phyloP scores from a whole-genome alignment of 2,113 vertebrate genomes.

The Aythya baeri region DNA sequence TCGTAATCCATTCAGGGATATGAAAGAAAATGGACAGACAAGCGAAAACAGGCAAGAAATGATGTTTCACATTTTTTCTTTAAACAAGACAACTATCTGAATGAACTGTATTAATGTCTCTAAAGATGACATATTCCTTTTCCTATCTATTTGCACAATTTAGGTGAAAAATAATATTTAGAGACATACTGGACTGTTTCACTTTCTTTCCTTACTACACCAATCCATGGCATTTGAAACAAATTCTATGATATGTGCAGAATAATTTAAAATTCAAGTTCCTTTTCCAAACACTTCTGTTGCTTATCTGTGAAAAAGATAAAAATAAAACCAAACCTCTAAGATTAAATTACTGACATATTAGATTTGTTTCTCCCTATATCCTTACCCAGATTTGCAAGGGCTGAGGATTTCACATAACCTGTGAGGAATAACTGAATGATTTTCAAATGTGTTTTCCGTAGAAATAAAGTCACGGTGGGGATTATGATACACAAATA shows the following conservation, averaged over 20 bases:
- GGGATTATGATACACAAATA: neutral
- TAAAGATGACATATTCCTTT: neutral
- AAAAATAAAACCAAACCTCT: neutral
- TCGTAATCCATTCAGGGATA: neutral
- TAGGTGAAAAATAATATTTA: neutral
- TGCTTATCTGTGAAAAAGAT: neutral
- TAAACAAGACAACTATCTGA: neutral
- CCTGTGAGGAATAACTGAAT: neutral
- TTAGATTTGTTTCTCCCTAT: neutral
- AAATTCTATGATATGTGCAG: neutral
- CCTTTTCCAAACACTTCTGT: neutral
- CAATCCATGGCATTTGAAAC: accelerated
- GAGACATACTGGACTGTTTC: neutral
- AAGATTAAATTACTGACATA: neutral
- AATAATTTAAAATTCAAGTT: neutral
- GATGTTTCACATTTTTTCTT: neutral
- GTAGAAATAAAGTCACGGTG: neutral
- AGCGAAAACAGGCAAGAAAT: neutral
- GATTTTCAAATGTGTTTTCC: neutral
- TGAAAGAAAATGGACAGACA: neutral
- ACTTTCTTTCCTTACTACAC: neutral
- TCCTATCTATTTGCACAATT: neutral
- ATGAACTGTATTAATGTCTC: neutral
- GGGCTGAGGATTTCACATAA: neutral
- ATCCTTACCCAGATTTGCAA: neutral